Base-by-base conservation (phyloP, 2,113 vertebrate species). In the Opisthocomus hoazin region DNA sequence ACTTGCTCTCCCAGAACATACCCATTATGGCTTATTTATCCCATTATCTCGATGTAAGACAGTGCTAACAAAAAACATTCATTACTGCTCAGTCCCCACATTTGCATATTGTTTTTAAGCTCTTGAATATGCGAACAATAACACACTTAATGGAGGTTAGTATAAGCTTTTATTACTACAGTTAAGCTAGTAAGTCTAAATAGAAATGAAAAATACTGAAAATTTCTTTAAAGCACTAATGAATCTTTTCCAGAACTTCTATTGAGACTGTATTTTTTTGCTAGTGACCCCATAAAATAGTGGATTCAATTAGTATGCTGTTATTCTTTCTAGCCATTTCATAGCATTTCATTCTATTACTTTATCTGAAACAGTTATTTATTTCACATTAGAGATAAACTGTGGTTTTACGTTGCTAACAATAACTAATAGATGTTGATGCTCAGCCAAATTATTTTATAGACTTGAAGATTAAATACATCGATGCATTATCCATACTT, bases 21-120 rank as follows among this genome's bases (percentile, higher is more conserved):
- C 20, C 30, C 36, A 70, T 77, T 87, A 79, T 60, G 23, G 87
- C 70, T 83, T 94, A 94, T 89, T 95, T 96, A 82, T 82, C 39
- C 39, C 43, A 79, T 93, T 94, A 68, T 36, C 61, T 90, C 71
- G 92, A 7, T 37, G 22, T 22, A 75, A 91, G n/a, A 37, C 15
- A 68, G 11, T 36, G 53, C 39, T 93, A 85, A 84, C 61, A 93
- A 86, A 92, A 96, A 51, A 3, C 43, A 46, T 77, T 79, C n/a
- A 27, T 84, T 92, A 43, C 30, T 63, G 21, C 15, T 95, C 46
- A 53, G n/a, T 81, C 12, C 16, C 27, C 73, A 26, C 6, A 87
- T 92, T 90, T 93, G 60, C 65, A 37, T 89, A 37, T 56, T 76
- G 24, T 3, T 39, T 93, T 86, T 85, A 79, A 87, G 15, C 43